Conservation (phyloP, 2,888 invertebrate genomes). For the Lamellibrachia satsuma region DNA sequence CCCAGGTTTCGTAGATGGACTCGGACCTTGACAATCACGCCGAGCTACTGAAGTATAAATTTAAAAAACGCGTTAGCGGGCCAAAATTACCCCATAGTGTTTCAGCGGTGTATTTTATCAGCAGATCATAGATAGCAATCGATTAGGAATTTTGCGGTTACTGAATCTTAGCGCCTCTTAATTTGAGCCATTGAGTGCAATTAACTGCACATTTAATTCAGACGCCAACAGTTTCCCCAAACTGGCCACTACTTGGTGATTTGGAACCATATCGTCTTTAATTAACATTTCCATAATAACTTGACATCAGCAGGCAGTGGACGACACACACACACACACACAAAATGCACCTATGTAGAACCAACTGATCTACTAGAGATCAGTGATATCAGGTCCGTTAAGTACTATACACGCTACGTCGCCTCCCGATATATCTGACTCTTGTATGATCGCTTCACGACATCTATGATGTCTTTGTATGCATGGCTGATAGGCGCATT, state of each 20-base stretch:
- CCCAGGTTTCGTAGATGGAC: too few species aligned
- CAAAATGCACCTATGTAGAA: too few species aligned
- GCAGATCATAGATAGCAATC: neutral
- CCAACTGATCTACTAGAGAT: too few species aligned
- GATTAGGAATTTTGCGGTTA: neutral
- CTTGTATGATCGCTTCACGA: neutral
- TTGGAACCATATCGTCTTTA: neutral
- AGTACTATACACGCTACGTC: too few species aligned
- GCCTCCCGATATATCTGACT: neutral
- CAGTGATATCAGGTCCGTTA: too few species aligned
- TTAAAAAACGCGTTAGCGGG: neutral
- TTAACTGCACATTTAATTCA: neutral
- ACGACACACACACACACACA: too few species aligned
- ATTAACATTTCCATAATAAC: too few species aligned
- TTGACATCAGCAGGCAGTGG: too few species aligned
- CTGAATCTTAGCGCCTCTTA: neutral
- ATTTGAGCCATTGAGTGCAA: neutral
- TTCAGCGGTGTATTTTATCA: neutral
- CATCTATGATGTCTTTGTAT: neutral
- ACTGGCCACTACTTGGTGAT: neutral
- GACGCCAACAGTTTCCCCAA: neutral
- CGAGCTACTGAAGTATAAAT: too few species aligned
- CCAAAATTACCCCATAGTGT: neutral
- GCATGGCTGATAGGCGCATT: neutral
- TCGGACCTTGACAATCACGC: too few species aligned